Conservation (phyloP, 2,113 vertebrate genomes). For the Alaudala cheleensis region DNA sequence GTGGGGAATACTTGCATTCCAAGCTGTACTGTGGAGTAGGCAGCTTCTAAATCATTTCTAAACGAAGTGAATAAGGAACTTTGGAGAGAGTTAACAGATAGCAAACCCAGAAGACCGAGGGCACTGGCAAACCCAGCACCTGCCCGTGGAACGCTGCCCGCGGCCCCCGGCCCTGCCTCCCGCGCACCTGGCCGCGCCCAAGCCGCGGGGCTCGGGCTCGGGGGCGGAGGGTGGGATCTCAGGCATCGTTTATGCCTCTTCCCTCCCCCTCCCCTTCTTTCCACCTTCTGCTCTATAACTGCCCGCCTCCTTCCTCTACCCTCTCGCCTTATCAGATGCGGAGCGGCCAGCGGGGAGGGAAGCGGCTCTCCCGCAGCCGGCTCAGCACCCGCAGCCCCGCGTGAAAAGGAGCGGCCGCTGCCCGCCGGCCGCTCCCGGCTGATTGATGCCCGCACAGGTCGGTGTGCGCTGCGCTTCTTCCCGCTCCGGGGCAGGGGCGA, state of each 20-base stretch:
- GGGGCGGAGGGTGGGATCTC: neutral
- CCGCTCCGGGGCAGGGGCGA: neutral
- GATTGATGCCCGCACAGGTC: slow-evolving; percentile 39
- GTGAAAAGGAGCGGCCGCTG: neutral
- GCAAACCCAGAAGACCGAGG: neutral
- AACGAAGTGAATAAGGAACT: neutral
- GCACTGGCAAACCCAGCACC: neutral
- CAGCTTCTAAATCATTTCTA: neutral
- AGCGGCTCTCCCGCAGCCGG: neutral
- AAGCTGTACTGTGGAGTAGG: rapidly evolving
- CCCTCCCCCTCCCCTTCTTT: neutral
- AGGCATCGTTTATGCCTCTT: neutral
- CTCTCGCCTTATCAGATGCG: slow-evolving; percentile 18
- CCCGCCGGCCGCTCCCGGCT: neutral
- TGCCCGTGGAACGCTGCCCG: neutral
- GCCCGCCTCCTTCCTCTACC: slow-evolving; percentile 37
- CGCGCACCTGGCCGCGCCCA: slow-evolving; percentile 31
- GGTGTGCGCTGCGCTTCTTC: neutral
- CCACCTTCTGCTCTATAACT: slow-evolving; percentile 59
- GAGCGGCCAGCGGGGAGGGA: neutral
- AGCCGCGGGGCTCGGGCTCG: neutral
- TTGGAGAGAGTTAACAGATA: neutral
- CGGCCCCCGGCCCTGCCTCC: neutral
- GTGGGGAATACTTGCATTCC: neutral
- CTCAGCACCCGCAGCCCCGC: neutral